Base-by-base conservation (phyloP, 2,797 vertebrate species). In the Cephalopachus bancanus region DNA sequence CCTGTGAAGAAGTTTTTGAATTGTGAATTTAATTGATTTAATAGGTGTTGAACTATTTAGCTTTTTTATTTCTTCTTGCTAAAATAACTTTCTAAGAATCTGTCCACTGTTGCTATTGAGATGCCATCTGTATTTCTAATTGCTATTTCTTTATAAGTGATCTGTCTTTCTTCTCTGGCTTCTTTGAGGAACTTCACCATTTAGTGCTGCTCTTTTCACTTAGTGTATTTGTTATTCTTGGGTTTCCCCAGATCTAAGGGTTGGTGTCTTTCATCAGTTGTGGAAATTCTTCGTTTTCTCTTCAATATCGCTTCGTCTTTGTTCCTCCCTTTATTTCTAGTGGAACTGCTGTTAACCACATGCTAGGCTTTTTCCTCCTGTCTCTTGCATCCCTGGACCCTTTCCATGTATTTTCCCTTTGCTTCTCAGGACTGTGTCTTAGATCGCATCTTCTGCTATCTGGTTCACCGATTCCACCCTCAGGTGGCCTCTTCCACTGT, bases 401-500 rank as follows among this genome's bases (percentile, higher is more conserved):
- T 44, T 20, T 2, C 5, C 16, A 0, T 1, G 0, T 26, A 0
- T 24, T 17, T 8, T 3, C 4, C 2, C 37, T 33, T 2, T 7
- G 22, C 20, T 30, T 67, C 8, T 37, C 67, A 1, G n/a, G 0
- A 33, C 5, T 19, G 22, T 1, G 1, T 26, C 51, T 17, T n/a
- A 7, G 22, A 7, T 15, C 14, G 7, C 5, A 2, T 4, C 20
- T 62, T 51, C 2, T n/a, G 51, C 24, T 51, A 4, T 5, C 5
- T 6, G 2, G 59, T 12, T 81, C 90, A 59, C 12, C 3, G 15
- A 28, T 5, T 30, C 37, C 49, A 1, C 15, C 80, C 55, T 79
- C 33, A 33, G 44, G 4, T 10, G 1, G 33, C 62, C 79, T 53
- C 12, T 51, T 1, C 30, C 10, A 11, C 72, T n/a, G 14, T 59